Percentiles rank a stretch among this genome's conserved stretches.
Evolutionary conservation across 2,797 vertebrate genomes (phyloP).

Genomic region (Orestias chungarensis): DNA sequence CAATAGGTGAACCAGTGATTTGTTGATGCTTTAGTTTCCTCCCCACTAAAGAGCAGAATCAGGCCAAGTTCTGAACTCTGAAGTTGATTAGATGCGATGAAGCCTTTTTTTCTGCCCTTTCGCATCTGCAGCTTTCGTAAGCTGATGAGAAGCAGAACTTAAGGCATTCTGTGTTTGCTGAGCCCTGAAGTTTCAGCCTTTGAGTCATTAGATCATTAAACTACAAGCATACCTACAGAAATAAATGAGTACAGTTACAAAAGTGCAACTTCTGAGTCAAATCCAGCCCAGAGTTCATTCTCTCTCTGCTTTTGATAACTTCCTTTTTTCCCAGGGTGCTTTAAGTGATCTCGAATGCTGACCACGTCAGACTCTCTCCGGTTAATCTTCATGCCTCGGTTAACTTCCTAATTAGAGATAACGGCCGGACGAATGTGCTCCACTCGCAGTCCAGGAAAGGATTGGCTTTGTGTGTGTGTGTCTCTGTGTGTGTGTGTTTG

Average conservation of each 20-base stretch:
- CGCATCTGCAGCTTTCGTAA: neutral
- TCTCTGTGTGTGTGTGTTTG: slow-evolving; percentile 59
- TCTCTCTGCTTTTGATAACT: slow-evolving; percentile 73
- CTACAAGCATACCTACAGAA: neutral
- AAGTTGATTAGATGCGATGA: neutral
- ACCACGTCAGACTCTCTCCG: slow-evolving; percentile 79
- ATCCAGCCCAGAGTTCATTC: slow-evolving; percentile 42
- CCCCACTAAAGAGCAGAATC: too few relatives aligned
- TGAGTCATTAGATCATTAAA: slow-evolving; percentile 4
- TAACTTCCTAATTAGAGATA: slow-evolving; percentile 90
- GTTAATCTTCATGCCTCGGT: slow-evolving; percentile 86
- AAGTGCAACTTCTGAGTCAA: neutral
- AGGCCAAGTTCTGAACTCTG: too few relatives aligned
- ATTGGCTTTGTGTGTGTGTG: slow-evolving; percentile 41
- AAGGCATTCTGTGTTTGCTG: neutral
- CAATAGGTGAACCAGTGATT: too few relatives aligned
- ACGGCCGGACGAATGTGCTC: slow-evolving; percentile 79
- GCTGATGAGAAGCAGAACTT: neutral
- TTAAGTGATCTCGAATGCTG: slow-evolving; percentile 68
- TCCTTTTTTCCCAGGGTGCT: slow-evolving; percentile 74
- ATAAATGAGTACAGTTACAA: neutral
- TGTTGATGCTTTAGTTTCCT: too few relatives aligned
- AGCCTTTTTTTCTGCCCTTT: neutral
- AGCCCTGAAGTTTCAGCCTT: neutral
- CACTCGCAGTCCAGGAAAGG: slow-evolving; percentile 74